These are phyloP conservation scores for Lumbricus terrestris DNA, from an alignment of 2,888 invertebrate genomes.

Conservation along the genomic window DNA sequence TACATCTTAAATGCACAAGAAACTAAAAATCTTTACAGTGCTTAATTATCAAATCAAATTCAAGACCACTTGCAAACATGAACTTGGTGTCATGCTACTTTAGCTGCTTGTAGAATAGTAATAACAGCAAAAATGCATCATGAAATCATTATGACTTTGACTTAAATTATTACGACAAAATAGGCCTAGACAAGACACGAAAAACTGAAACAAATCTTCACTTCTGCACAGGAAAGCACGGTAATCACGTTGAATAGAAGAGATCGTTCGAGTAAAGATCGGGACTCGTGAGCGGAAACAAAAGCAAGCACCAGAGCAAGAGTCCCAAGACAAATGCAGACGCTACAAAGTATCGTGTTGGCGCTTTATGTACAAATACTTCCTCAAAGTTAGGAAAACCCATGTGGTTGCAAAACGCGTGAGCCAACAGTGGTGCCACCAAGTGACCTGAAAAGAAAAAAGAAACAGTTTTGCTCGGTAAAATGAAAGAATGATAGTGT, in stretches of 20 bases:
- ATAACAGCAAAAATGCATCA: neutral
- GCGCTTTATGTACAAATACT: conserved; percentile 65
- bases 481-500: neutral
- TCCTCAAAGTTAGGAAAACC: conserved; percentile 86
- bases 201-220: neutral
- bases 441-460: conserved; percentile 68
- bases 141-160: neutral
- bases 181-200: neutral
- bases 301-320: conserved; percentile 72
- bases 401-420: conserved; percentile 95
- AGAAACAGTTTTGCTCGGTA: neutral
- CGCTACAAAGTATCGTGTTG: conserved; percentile 67
- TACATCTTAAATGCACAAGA: neutral
- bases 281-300: conserved; percentile 77
- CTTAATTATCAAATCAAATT: neutral
- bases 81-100: no score
- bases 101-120: neutral
- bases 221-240: neutral
- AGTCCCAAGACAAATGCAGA: conserved; percentile 75
- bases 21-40: neutral
- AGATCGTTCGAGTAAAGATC: conserved; percentile 61
- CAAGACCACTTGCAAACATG: neutral
- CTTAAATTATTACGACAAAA: conserved; percentile 3
- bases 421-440: conserved; percentile 80
- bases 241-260: conserved; percentile 41